phyloP scores from a whole-genome alignment of 2,797 vertebrate genomes.

The Cirrhinus mrigala region DNA sequence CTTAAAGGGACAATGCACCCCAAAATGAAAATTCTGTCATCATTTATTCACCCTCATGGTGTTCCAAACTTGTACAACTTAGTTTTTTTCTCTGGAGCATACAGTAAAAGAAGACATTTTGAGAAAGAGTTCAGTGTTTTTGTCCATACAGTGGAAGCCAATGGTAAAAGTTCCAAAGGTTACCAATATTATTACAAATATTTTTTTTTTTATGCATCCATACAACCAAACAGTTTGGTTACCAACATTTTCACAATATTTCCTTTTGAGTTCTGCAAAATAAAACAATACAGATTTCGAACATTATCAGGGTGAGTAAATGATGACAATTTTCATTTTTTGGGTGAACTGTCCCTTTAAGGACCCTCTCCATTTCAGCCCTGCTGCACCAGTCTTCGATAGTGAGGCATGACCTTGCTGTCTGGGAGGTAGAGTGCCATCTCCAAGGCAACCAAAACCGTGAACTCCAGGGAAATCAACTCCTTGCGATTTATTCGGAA shows the following conservation, averaged over 20 bases:
- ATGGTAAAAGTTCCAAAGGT: too few species aligned
- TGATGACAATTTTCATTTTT: neutral
- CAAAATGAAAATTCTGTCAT: neutral
- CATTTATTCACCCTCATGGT: neutral
- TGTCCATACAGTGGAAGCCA: neutral
- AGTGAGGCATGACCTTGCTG: constrained; percentile 97
- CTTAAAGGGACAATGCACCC: neutral
- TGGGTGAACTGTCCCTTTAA: constrained; percentile 5
- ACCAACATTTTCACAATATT: neutral
- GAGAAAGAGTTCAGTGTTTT: neutral
- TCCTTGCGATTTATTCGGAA: constrained; percentile 95
- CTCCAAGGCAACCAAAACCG: constrained; percentile 95
- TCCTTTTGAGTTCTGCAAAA: neutral
- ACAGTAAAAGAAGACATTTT: neutral
- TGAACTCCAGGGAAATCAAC: constrained; percentile 93
- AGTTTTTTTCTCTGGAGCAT: neutral
- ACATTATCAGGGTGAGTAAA: neutral
- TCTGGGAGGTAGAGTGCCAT: constrained; percentile 96
- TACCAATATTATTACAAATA: too few species aligned
- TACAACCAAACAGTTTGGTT: neutral
- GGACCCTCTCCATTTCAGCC: constrained; percentile 72
- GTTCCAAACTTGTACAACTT: neutral
- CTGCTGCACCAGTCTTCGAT: constrained; percentile 92
- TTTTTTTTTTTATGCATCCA: too few species aligned
- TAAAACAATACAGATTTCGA: neutral